Evolutionary conservation across 2,888 invertebrate genomes (phyloP).

Genomic region (Drosophila helvetica): DNA sequence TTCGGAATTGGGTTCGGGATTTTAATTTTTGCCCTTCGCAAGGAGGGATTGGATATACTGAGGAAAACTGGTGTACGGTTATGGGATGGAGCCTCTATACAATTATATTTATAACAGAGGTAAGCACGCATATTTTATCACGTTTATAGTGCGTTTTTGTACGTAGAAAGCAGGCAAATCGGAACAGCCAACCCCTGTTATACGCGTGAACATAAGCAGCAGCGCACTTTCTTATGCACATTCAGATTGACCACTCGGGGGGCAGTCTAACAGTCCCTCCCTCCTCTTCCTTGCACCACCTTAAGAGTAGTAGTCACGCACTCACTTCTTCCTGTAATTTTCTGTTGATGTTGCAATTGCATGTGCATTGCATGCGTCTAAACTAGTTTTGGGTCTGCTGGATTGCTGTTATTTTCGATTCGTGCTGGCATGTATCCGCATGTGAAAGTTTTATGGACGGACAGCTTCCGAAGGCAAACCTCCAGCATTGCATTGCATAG

Average conservation of each 20-base stretch:
- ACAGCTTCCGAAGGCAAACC: slow-evolving; percentile 1
- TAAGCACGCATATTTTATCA: too few relatives aligned
- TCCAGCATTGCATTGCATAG: neutral
- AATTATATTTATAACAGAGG: too few relatives aligned
- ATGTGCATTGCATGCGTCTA: slow-evolving; percentile 20
- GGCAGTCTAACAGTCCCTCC: slow-evolving; percentile 1
- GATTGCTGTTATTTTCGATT: slow-evolving; percentile 25
- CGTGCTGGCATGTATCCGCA: slow-evolving; percentile 27
- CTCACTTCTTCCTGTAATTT: slow-evolving; percentile 3
- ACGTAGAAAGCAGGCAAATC: too few relatives aligned
- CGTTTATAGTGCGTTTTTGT: too few relatives aligned
- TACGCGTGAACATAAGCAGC: too few relatives aligned
- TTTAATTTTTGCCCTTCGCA: too few relatives aligned
- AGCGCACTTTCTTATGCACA: too few relatives aligned
- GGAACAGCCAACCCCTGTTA: too few relatives aligned
- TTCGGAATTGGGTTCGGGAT: too few relatives aligned
- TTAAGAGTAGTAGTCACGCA: neutral
- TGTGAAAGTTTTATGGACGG: slow-evolving; percentile 25
- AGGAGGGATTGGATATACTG: too few relatives aligned
- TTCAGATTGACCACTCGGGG: neutral
- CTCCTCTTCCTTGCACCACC: neutral
- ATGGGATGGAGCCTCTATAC: too few relatives aligned
- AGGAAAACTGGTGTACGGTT: too few relatives aligned
- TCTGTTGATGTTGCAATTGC: slow-evolving; percentile 15
- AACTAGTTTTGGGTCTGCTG: slow-evolving; percentile 38